phyloP scores from a whole-genome alignment of 2,113 vertebrate species.

The Platysternon megacephalum region DNA sequence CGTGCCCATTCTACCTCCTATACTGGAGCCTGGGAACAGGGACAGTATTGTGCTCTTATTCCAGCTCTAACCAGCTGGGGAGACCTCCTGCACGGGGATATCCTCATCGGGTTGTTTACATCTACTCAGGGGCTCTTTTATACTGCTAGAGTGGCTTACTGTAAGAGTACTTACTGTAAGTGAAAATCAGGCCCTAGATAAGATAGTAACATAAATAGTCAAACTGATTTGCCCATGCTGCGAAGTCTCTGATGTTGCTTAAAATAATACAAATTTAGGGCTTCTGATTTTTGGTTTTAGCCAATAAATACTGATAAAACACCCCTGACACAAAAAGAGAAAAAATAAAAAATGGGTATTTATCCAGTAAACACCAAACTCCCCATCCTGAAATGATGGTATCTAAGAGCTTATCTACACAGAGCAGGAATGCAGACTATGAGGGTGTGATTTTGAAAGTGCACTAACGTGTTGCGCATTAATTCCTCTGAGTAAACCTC shows the following conservation, averaged over 20 bases:
- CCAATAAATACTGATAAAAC: too few relatives aligned
- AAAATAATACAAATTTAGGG: background rate
- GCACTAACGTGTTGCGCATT: too few relatives aligned
- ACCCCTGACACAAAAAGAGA: too few relatives aligned
- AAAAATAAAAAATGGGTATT: too few relatives aligned
- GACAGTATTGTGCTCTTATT: accelerated
- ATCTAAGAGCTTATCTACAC: too few relatives aligned
- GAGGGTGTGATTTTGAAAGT: too few relatives aligned
- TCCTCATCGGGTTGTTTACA: background rate
- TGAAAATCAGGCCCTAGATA: background rate
- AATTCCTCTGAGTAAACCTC: too few relatives aligned
- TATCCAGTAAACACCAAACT: too few relatives aligned
- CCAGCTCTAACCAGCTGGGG: background rate
- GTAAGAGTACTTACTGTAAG: background rate
- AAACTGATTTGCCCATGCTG: background rate
- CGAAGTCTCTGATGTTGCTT: background rate
- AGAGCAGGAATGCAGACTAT: too few relatives aligned
- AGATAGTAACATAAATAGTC: background rate
- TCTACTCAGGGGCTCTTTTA: background rate
- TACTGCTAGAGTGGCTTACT: background rate
- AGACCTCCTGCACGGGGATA: background rate
- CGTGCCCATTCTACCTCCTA: background rate
- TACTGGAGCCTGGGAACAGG: background rate
- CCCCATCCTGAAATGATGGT: too few relatives aligned
- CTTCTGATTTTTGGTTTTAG: too few relatives aligned